These are phyloP conservation scores for Linurgus olivaceus DNA, from an alignment of 2,797 vertebrate genomes.

Conservation along the genomic window DNA sequence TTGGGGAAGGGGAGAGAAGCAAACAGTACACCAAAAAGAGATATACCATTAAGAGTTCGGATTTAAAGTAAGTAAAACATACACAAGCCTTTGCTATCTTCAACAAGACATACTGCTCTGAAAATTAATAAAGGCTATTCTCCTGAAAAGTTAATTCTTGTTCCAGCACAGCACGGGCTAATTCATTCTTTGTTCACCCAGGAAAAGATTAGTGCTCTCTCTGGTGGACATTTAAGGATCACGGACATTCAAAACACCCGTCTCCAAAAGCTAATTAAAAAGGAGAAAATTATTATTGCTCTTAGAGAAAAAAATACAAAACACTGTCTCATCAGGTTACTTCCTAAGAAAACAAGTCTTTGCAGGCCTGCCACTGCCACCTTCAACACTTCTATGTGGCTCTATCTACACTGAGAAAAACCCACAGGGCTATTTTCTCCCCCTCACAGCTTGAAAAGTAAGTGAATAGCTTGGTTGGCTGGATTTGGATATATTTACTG, in stretches of 20 bases:
- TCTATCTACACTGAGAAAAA: neutral
- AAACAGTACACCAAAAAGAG: neutral
- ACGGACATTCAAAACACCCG: neutral
- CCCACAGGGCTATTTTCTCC: neutral
- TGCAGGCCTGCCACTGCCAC: neutral
- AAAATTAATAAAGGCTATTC: neutral
- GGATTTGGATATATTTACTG: neutral
- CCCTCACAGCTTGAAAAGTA: neutral
- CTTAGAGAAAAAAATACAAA: neutral
- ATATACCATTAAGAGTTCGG: neutral
- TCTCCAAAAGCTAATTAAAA: neutral
- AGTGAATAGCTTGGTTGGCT: neutral
- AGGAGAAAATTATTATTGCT: neutral
- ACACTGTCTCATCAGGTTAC: neutral
- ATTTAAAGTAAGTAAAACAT: neutral
- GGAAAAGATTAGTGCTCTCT: neutral
- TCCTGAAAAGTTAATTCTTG: neutral
- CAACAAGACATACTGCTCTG: neutral
- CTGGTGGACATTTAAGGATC: neutral
- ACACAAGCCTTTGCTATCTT: neutral
- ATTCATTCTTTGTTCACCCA: neutral
- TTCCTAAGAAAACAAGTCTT: neutral
- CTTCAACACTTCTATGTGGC: neutral
- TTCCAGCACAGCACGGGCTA: neutral
- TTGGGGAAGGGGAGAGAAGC: neutral